These are phyloP conservation scores for Lithophane ornitopus DNA, from an alignment of 2,888 invertebrate species.

Conservation along the genomic window DNA sequence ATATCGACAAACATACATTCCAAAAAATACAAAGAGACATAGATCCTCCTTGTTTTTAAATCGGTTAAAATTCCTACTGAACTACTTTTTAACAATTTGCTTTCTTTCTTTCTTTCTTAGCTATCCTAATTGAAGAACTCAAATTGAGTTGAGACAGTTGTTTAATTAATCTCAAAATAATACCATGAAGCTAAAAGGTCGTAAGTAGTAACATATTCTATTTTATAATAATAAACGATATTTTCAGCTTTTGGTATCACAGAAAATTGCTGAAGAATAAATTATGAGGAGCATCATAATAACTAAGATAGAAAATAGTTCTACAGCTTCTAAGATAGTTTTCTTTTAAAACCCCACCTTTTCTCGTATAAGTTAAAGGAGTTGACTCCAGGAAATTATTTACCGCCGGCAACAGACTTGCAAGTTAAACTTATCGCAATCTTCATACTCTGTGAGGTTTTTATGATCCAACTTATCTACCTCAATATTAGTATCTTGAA, in stretches of 20 bases:
- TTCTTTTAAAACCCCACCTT: slow-evolving; percentile 28
- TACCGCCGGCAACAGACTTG: slow-evolving; percentile 49
- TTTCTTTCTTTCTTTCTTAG: no score
- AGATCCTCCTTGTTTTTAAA: no score
- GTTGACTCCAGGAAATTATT: slow-evolving; percentile 48
- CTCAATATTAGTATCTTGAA: slow-evolving; percentile 26
- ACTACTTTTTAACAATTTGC: not conserved
- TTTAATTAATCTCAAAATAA: not conserved
- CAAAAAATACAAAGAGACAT: no score
- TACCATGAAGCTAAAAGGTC: not conserved
- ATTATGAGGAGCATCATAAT: not conserved
- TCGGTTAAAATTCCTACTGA: not conserved
- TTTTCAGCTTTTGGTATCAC: not conserved
- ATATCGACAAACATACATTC: no score
- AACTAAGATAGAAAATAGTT: slow-evolving; percentile 1
- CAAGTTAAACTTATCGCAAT: slow-evolving; percentile 50
- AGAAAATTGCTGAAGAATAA: not conserved
- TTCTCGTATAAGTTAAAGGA: slow-evolving; percentile 47
- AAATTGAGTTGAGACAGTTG: not conserved
- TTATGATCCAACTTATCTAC: slow-evolving; percentile 49
- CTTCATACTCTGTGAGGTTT: slow-evolving; percentile 46
- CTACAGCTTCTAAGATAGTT: slow-evolving; percentile 2
- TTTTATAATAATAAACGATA: not conserved
- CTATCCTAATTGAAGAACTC: not conserved
- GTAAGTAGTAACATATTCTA: not conserved